A percentile compares a stretch with the other conserved stretches of the same genome.
Evolutionary conservation across 2,888 invertebrate species (phyloP).

Genomic region (Cordilura impudica): DNA sequence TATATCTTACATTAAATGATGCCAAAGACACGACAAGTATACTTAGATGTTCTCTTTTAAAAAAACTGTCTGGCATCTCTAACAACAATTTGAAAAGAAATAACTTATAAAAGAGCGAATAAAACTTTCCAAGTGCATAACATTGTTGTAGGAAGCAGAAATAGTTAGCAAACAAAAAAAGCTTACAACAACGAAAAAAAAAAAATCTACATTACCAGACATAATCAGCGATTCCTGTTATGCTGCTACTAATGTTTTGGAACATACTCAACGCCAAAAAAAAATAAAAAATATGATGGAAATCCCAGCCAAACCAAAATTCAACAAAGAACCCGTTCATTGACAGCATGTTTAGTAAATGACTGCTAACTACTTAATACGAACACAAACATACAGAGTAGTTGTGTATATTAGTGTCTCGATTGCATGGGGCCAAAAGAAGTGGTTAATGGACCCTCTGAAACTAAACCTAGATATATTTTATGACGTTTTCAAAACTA

Average conservation of each 20-base stretch:
- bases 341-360: constrained; percentile 25
- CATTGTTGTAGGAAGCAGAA: neutral
- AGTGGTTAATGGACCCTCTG: too few relatives aligned
- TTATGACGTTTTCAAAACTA: too few relatives aligned
- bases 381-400: constrained; percentile 2
- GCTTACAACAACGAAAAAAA: neutral
- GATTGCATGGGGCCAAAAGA: too few relatives aligned
- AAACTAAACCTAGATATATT: too few relatives aligned
- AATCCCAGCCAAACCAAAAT: neutral
- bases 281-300: neutral
- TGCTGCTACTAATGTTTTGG: constrained; percentile 46
- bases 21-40: neutral
- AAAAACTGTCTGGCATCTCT: constrained; percentile 29
- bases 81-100: constrained; percentile 31
- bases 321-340: constrained; percentile 14
- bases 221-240: constrained; percentile 36
- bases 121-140: constrained; percentile 27
- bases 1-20: constrained; percentile 7
- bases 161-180: neutral
- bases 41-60: neutral
- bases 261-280: constrained; percentile 6
- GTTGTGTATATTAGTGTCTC: too few relatives aligned
- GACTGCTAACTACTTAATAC: constrained; percentile 10
- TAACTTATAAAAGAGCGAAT: neutral
- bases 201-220: constrained; percentile 36